A percentile compares a stretch with the other conserved stretches of the same genome.
Evolutionary conservation across 92 coral and sea anemone species (phyloP).

Genomic region (Blastomussa wellsi): DNA sequence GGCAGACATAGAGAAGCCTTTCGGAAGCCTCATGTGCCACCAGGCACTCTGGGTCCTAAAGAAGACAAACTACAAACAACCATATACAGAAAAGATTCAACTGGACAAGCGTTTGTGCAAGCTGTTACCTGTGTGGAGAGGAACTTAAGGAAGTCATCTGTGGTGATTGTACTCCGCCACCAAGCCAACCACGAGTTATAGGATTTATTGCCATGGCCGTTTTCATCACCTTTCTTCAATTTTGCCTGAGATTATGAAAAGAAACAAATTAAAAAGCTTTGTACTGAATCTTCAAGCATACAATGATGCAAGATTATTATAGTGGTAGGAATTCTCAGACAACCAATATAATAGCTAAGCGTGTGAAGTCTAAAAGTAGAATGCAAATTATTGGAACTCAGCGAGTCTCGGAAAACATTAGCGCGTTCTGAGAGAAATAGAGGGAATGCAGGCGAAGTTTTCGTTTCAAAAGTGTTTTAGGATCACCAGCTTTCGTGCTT

Average conservation of each 20-base stretch:
- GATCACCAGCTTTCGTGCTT: no score
- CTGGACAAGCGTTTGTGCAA: background rate
- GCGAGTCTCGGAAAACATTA: no score
- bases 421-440: no score
- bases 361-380: no score
- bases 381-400: no score
- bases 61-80: no score
- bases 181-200: constrained; percentile 98
- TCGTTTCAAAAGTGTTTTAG: no score
- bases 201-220: constrained; percentile 73
- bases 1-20: no score
- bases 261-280: background rate
- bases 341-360: background rate
- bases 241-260: constrained; percentile 58
- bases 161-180: constrained; percentile 94
- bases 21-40: no score
- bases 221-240: constrained; percentile 62
- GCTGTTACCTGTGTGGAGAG: constrained; percentile 83
- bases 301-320: background rate
- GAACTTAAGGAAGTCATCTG: constrained; percentile 89
- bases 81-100: no score
- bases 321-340: background rate
- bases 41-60: no score
- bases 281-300: background rate
- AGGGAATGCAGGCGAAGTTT: no score